These are phyloP conservation scores for Micrasema minimum DNA, from an alignment of 1,140 invertebrate genomes.

Conservation along the genomic window DNA sequence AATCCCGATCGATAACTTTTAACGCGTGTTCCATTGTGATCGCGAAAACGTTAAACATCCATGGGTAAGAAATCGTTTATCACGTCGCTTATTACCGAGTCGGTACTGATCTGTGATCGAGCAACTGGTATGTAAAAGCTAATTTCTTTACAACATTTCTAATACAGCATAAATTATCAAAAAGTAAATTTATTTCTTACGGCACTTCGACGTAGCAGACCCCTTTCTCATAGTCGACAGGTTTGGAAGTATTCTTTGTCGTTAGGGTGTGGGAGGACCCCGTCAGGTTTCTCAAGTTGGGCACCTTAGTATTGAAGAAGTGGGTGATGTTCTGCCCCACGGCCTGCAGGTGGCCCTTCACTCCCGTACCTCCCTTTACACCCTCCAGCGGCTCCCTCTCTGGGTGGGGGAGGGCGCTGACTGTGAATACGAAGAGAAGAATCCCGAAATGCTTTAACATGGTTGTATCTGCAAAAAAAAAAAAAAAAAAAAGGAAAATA, in stretches of 20 bases:
- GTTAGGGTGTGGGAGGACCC: conserved; percentile 35
- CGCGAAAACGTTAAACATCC: no score
- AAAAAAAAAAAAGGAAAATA: no score
- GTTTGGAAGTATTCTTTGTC: conserved; percentile 41
- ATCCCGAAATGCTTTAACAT: conserved; percentile 21
- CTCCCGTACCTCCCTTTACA: conserved; percentile 1
- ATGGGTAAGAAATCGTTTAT: no score
- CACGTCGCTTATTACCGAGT: no score
- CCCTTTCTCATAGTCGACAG: conserved; percentile 58
- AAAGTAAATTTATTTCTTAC: no score
- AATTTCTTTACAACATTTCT: no score
- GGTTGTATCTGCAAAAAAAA: background rate
- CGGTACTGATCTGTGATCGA: no score
- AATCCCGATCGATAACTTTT: no score
- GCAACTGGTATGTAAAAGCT: no score
- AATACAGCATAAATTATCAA: no score
- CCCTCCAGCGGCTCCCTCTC: conserved; percentile 11
- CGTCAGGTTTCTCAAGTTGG: conserved; percentile 42
- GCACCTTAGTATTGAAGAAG: conserved; percentile 10
- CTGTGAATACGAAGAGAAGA: conserved; percentile 17
- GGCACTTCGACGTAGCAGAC: conserved; percentile 69
- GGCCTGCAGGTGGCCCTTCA: conserved; percentile 21
- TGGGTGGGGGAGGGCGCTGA: conserved; percentile 8
- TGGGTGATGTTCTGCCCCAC: conserved; percentile 9
- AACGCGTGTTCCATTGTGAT: no score